Evolutionary conservation across 2,888 invertebrate species (phyloP), one percentile per base, ranked within the genome.

Genomic region (Slavum lentiscoides): DNA sequence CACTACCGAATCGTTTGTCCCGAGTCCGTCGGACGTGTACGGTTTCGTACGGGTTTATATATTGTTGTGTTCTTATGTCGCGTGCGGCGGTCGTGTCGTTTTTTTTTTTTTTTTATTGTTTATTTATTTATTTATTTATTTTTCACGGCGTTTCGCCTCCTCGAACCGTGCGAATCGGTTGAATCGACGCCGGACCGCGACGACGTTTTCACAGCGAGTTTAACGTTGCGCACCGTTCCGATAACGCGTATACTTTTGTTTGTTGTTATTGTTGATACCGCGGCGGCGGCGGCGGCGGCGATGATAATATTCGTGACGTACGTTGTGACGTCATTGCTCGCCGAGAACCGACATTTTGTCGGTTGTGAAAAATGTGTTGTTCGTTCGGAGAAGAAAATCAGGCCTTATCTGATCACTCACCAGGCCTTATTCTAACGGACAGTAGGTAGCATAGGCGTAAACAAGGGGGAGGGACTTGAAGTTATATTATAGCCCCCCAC

Each of bases 111-210:
- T 21, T 67, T 68, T 49, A 17, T 15, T 69, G 19, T 49, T 37
- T 39, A 1, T 64, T 64, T 6, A 1, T 49, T 49, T 68, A 49
- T 39, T 67, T 69, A 8, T 59, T 72, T 39, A 13, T 72, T 72
- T 59, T 75, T 75, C 67, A 59, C 75, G 67, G 75, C 75, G 67
- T 67, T 75, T 66, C 58, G 37, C 39, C 74, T 23, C 39, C 74
- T 23, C 23, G 37, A 17, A 39, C 55, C 64, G 66, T 66, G 55
- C 15, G 55, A n/a, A 75, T 39, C 66, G 19, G 23, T 67, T 8
- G 74, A 23, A 11, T 39, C 17, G 66, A 66, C 66, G 67, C 19
- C 58, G 66, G 58, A 75, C 43, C 43, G 43, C 30, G 30, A 30
- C 30, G 19, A 30, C 75, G 75, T 67, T 23, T 75, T 75, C 67